Conservation (phyloP, 2,888 invertebrate species). For the Lasioglossum malachurum region DNA sequence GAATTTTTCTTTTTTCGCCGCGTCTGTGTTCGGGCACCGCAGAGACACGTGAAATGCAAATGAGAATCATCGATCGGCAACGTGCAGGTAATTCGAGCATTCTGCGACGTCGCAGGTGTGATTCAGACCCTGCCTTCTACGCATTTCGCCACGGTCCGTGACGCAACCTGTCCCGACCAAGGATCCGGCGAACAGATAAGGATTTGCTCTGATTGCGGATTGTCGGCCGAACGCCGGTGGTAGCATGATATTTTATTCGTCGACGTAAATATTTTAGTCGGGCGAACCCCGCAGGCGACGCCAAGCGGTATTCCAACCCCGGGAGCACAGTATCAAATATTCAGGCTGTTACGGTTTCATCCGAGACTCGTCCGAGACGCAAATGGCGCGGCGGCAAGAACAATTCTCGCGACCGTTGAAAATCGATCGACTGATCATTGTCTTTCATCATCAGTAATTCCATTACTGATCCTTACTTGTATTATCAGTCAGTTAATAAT, state of each 20-base stretch:
- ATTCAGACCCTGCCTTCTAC: not conserved
- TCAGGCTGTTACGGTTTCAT: not conserved
- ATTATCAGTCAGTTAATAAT: too few relatives aligned
- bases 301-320: not conserved
- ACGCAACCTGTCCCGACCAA: constrained; percentile 28
- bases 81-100: constrained; percentile 8
- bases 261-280: not conserved
- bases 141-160: not conserved
- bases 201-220: constrained; percentile 7
- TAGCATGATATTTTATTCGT: not conserved
- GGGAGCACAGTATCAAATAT: not conserved
- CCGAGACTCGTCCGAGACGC: not conserved
- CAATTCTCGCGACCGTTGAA: not conserved
- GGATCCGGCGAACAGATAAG: constrained; percentile 3
- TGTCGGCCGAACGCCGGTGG: not conserved
- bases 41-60: constrained; percentile 6
- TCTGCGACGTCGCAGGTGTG: not conserved
- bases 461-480: too few relatives aligned
- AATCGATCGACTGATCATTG: too few relatives aligned
- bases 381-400: not conserved
- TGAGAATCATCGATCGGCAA: not conserved
- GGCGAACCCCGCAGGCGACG: not conserved
- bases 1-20: not conserved
- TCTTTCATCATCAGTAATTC: too few relatives aligned
- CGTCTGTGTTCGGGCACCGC: not conserved